A percentile compares a stretch with the other conserved stretches of the same genome.
Conservation (phyloP, 2,888 invertebrate species). For the Bibio marci region DNA sequence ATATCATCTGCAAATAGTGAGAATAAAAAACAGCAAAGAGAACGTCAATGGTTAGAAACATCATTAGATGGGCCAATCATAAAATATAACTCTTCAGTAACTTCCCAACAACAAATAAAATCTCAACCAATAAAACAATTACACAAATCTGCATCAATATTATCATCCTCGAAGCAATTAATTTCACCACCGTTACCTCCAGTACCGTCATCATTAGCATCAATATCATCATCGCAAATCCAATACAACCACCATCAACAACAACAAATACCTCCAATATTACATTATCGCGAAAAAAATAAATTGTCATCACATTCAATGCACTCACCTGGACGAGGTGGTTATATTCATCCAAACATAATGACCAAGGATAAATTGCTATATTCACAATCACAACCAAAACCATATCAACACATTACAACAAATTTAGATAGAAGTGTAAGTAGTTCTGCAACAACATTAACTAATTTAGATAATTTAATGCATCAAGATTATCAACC, state of each 20-base stretch:
- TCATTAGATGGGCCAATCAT: slow-evolving; percentile 25
- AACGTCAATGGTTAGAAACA: slow-evolving; percentile 25
- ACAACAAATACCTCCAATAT: slow-evolving; percentile 5
- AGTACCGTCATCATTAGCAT: background rate
- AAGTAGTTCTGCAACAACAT: slow-evolving; percentile 1
- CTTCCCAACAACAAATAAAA: no score
- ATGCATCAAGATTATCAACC: background rate
- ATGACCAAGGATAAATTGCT: slow-evolving; percentile 8
- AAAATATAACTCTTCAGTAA: slow-evolving; percentile 9
- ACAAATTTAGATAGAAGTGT: slow-evolving; percentile 1
- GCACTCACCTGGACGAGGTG: slow-evolving; percentile 11
- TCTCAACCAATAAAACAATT: slow-evolving; percentile 3
- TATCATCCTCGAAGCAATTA: no score
- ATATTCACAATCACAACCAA: slow-evolving; percentile 9
- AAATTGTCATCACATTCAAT: slow-evolving; percentile 28
- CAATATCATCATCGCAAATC: background rate
- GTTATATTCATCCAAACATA: no score
- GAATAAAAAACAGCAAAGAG: slow-evolving; percentile 15
- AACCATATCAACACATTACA: slow-evolving; percentile 6
- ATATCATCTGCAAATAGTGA: slow-evolving; percentile 21
- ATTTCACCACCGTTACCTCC: background rate
- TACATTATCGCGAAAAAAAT: slow-evolving; percentile 14
- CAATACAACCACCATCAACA: no score
- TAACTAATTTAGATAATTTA: background rate
- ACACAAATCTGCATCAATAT: no score